phyloP scores from a whole-genome alignment of 2,888 invertebrate genomes.

The Tipula helvola region DNA sequence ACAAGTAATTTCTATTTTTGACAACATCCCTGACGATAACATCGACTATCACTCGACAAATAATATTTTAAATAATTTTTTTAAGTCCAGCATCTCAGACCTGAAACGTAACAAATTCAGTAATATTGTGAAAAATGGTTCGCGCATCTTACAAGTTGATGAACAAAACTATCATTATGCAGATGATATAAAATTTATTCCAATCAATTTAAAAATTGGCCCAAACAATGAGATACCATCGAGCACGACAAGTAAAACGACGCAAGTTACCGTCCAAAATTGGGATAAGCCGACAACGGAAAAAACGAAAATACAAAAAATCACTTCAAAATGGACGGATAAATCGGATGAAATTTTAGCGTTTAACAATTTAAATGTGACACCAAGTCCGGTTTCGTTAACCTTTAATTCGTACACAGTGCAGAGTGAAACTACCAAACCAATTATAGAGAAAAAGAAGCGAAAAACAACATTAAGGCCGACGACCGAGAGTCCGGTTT shows the following conservation, averaged over 20 bases:
- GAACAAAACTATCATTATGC: background rate
- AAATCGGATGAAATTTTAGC: background rate
- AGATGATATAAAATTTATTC: background rate
- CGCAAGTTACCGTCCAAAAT: background rate
- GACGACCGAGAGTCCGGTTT: background rate
- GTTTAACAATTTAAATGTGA: background rate
- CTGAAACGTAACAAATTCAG: background rate
- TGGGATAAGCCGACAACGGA: background rate
- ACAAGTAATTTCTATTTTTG: conserved; percentile 5
- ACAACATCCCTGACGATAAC: conserved; percentile 13
- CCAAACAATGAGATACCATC: background rate
- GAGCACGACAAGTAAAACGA: background rate
- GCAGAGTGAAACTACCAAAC: conserved; percentile 6
- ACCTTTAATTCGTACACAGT: background rate
- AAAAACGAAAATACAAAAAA: conserved; percentile 11
- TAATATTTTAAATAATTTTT: conserved; percentile 18
- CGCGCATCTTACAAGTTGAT: background rate
- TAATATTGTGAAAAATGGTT: background rate
- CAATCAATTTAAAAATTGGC: background rate
- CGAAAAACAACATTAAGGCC: background rate
- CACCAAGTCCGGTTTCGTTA: background rate
- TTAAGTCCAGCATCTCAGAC: conserved; percentile 15
- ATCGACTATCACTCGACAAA: conserved; percentile 16
- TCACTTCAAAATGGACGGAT: conserved; percentile 14
- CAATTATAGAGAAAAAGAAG: background rate